phyloP scores from a whole-genome alignment of 2,888 invertebrate genomes.

The Hemithea aestivaria region DNA sequence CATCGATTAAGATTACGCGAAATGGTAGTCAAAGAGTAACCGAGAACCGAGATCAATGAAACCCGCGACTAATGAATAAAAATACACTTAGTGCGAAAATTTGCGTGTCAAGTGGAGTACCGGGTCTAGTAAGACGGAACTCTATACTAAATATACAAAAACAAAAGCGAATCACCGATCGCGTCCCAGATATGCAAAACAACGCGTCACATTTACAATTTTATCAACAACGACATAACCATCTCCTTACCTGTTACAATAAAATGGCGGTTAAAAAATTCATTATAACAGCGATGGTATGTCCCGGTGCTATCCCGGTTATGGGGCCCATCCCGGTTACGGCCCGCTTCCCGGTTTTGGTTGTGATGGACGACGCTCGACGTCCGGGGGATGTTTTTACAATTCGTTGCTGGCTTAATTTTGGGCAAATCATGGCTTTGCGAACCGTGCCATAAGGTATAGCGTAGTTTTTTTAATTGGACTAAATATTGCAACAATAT shows the following conservation, averaged over 20 bases:
- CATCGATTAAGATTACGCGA: too few relatives aligned
- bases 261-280: slow-evolving; percentile 28
- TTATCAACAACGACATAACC: slow-evolving; percentile 14
- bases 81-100: too few relatives aligned
- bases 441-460: slow-evolving; percentile 2
- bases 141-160: background rate
- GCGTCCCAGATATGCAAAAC: slow-evolving; percentile 8
- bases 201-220: slow-evolving; percentile 11
- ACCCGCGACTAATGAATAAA: too few relatives aligned
- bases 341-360: slow-evolving; percentile 46
- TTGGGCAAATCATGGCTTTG: slow-evolving; percentile 19
- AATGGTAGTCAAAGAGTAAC: too few relatives aligned
- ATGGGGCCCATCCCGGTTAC: slow-evolving; percentile 31
- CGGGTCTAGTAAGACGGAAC: too few relatives aligned
- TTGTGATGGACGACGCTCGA: slow-evolving; percentile 35
- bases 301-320: slow-evolving; percentile 30
- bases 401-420: slow-evolving; percentile 36
- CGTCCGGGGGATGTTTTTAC: slow-evolving; percentile 49
- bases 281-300: slow-evolving; percentile 36
- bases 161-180: slow-evolving; percentile 11
- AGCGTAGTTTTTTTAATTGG: slow-evolving; percentile 4
- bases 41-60: too few relatives aligned
- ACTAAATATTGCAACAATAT: too few relatives aligned
- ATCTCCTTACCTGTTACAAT: slow-evolving; percentile 26
- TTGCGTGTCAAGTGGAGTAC: too few relatives aligned